A percentile compares a stretch with the other conserved stretches of the same genome.
Conservation (phyloP, 2,113 vertebrate genomes). For the Cyprinus carpio region DNA sequence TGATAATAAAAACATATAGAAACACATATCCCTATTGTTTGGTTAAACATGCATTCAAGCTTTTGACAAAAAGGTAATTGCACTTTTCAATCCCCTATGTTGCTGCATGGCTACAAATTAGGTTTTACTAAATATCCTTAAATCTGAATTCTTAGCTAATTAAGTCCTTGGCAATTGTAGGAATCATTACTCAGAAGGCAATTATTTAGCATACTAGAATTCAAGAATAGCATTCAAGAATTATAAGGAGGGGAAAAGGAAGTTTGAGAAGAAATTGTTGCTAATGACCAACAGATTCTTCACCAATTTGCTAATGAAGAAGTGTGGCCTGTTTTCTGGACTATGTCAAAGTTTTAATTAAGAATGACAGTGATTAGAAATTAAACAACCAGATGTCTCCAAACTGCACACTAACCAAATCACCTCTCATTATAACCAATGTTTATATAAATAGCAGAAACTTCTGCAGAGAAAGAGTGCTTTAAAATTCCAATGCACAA, state of each 20-base stretch:
- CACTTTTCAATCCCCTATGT: background rate
- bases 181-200: background rate
- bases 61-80: background rate
- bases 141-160: background rate
- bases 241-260: background rate
- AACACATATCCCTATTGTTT: background rate
- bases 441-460: background rate
- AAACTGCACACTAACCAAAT: slow-evolving; percentile 8
- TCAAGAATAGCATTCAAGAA: background rate
- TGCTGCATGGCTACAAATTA: background rate
- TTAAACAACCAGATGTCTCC: slow-evolving; percentile 4
- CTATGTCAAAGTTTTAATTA: slow-evolving; percentile 52
- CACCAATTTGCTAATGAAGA: slow-evolving; percentile 43
- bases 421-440: background rate
- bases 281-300: slow-evolving; percentile 16
- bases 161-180: background rate
- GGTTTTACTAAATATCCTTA: background rate
- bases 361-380: slow-evolving; percentile 50
- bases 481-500: background rate
- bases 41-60: background rate
- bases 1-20: background rate
- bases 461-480: background rate
- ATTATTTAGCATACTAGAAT: background rate
- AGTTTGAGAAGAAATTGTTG: background rate
- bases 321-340: slow-evolving; percentile 46